phyloP scores from a whole-genome alignment of 2,113 vertebrate genomes.

The Festucalex cinctus region DNA sequence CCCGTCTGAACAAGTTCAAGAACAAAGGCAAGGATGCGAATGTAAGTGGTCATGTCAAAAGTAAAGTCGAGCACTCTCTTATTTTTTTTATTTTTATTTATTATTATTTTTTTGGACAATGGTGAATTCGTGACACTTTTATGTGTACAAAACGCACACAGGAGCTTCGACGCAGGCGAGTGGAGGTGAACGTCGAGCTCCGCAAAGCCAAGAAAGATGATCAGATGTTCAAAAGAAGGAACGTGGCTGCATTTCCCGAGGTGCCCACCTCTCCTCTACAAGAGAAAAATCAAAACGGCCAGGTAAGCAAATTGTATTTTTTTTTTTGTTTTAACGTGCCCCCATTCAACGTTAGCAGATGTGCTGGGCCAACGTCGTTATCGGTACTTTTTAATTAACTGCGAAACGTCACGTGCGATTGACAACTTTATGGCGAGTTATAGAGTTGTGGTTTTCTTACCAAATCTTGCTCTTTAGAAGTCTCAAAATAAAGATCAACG shows the following conservation, averaged over 20 bases:
- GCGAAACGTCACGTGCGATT: neutral
- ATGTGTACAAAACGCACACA: constrained; percentile 34
- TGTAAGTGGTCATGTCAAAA: constrained; percentile 20
- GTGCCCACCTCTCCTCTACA: constrained; percentile 92
- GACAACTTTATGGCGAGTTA: neutral
- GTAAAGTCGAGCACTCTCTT: neutral
- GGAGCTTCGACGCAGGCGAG: constrained; percentile 89
- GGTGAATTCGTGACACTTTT: neutral
- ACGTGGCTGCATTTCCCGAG: constrained; percentile 83
- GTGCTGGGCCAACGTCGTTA: neutral
- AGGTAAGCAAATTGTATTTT: constrained; percentile 65
- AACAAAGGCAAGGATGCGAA: constrained; percentile 91
- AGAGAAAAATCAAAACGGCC: constrained; percentile 82
- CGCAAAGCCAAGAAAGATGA: constrained; percentile 97
- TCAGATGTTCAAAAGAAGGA: constrained; percentile 93
- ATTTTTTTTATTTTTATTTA: too few relatives aligned
- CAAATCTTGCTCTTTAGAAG: neutral
- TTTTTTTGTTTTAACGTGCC: neutral
- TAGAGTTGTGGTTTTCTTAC: neutral
- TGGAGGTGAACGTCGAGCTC: constrained; percentile 93
- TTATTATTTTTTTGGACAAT: neutral
- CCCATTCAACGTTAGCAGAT: neutral
- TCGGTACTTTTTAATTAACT: neutral
- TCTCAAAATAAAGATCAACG: neutral
- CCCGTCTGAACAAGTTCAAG: constrained; percentile 89